Evolutionary conservation across 2,797 vertebrate species (phyloP), one percentile per base, ranked within the genome.

Genomic region (Pseudomugil gertrudae): DNA sequence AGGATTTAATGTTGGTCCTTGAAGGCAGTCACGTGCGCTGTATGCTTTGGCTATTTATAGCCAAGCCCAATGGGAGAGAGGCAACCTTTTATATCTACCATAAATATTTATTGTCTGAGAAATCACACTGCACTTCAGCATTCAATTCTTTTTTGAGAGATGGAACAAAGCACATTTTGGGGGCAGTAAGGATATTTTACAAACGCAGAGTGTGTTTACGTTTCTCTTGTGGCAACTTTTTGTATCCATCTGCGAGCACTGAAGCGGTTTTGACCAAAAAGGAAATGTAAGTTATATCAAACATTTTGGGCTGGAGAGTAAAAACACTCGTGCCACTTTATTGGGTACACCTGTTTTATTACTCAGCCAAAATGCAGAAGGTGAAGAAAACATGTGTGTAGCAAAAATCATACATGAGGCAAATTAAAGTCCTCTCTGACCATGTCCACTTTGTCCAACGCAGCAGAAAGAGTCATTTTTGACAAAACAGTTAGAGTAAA

Each of bases 71-170:
- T 57, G 68, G 76, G 11, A 38, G 58, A 72, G 65, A 55, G 29
- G 57, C 72, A 74, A 80, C 59, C 57, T 81, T 84, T 88, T 60
- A 85, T 79, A 77, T 76, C 58, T 24, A 73, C 72, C 70, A 83
- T 89, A 85, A 88, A 91, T 87, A 86, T 85, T 84, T 84, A 88
- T 81, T 68, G 71, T 69, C 48, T 82, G 38, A 66, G 82, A 74
- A 78, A 69, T 82, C 71, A 74, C 64, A 69, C 19, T 2, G 57
- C 21, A 14, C 66, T 58, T 66, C 36, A 68, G 11, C 2, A 9
- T 67, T n/a, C 32, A 32, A 32, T 72, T 79, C 51, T 63, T 74
- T 74, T 81, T 64, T 36, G 33, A 64, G 57, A 54, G 52, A 71
- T 61, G 21, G 47, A 74, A 69, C 19, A 63, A 64, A 73, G 58